phyloP scores from a whole-genome alignment of 1,140 invertebrate species.

The Cydia splendana region DNA sequence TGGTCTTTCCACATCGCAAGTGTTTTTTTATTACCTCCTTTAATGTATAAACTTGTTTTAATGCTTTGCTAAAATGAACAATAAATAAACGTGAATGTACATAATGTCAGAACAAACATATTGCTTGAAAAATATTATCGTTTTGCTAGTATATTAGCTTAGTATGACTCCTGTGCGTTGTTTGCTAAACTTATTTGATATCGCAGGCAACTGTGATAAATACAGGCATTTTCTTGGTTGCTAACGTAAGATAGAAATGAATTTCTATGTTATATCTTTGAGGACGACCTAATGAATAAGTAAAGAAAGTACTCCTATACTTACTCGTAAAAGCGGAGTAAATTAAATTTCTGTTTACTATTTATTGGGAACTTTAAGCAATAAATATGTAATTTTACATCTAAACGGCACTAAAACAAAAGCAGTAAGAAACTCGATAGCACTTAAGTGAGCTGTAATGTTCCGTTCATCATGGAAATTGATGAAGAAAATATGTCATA shows the following conservation, averaged over 20 bases:
- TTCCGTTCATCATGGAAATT: slow-evolving; percentile 12
- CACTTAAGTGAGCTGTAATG: background rate
- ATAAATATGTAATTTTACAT: background rate
- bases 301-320: background rate
- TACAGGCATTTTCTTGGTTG: slow-evolving; percentile 4
- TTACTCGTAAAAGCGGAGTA: background rate
- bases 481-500: slow-evolving; percentile 20
- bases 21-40: slow-evolving; percentile 16
- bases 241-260: background rate
- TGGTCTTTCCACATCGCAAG: slow-evolving; percentile 16
- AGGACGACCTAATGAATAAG: background rate
- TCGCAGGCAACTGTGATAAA: background rate
- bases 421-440: background rate
- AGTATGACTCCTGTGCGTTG: slow-evolving; percentile 20
- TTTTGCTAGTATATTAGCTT: slow-evolving; percentile 25
- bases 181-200: slow-evolving; percentile 31
- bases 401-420: background rate
- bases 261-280: background rate
- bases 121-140: slow-evolving; percentile 37
- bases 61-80: slow-evolving; percentile 24
- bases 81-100: slow-evolving; percentile 27
- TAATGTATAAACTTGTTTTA: slow-evolving; percentile 26
- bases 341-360: background rate
- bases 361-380: background rate
- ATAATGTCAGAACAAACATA: slow-evolving; percentile 22